Evolutionary conservation across 92 coral and sea anemone genomes (phyloP), one percentile per base, ranked within the genome.

Genomic region (Plumapathes pennacea): DNA sequence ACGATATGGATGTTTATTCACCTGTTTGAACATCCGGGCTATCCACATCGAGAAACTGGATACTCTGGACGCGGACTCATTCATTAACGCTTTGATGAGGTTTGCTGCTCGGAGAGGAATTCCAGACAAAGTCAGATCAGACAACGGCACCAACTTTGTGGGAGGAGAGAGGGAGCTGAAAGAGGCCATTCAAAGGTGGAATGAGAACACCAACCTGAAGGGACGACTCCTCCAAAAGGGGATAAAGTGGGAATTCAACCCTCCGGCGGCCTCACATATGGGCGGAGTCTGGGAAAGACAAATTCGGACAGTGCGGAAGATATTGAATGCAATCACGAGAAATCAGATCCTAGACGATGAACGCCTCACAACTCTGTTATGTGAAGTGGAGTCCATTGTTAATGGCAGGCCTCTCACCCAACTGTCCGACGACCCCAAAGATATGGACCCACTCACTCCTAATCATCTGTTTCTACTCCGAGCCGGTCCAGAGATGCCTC

Each of bases 21-120:
- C 74, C 1, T 66, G 74, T 12, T 41, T 66, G 30, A 54, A 48
- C 32, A 27, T 46, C 25, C 69, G 62, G 46, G 61, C 56, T 25
- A 26, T 62, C 24, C 69, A 64, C 18, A 37, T 69, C 9, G 76
- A 69, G 32, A 56, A 53, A 32, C 45, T 49, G 20, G 55, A 56
- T 40, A 69, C 47, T 33, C 68, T 44, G 6, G 57, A 69, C 18
- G 53, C 76, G 6, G 67, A 69, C 45, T 56, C 67, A n/a, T 69
- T 56, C 37, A 56, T 69, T 50, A 33, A 41, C 22, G 57, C 67
- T 13, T 32, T 69, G 1, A 31, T 46, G 25, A 54, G 76, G 46
- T 44, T 56, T 38, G 23, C 43, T 15, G 76, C 67, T 33, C 54
- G 76, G 38, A 30, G 67, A 44, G 58, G 67, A 14, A 56, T 28